Conservation (phyloP, 2,888 invertebrate species). For the Patella ulyssiponensis region DNA sequence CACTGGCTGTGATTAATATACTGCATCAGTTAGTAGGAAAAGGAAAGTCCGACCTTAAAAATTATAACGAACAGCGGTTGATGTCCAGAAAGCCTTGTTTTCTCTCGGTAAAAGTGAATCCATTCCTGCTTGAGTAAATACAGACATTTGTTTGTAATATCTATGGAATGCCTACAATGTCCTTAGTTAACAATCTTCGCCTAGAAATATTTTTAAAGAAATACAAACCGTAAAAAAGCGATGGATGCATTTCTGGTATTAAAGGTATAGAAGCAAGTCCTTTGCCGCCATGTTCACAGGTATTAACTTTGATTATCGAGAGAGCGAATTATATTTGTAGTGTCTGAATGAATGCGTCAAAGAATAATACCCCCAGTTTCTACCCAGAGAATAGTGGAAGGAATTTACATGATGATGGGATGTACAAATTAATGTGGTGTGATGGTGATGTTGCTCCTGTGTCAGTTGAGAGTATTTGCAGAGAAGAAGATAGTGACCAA, state of each 20-base stretch:
- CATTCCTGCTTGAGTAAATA: neutral
- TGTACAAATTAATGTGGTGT: too few relatives aligned
- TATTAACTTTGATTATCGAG: neutral
- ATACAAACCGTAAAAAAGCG: neutral
- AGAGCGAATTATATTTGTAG: neutral
- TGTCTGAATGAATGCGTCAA: too few relatives aligned
- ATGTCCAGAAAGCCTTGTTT: neutral
- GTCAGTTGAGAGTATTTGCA: too few relatives aligned
- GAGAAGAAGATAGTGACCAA: too few relatives aligned
- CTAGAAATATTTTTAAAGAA: neutral
- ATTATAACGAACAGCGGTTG: neutral
- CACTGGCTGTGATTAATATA: neutral
- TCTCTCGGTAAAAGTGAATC: neutral
- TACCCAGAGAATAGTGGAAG: too few relatives aligned
- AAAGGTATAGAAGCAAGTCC: neutral
- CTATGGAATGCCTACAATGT: neutral
- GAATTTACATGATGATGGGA: too few relatives aligned
- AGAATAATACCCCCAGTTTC: too few relatives aligned
- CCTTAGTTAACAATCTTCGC: neutral
- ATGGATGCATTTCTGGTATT: neutral
- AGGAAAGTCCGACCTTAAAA: neutral
- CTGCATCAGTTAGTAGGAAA: neutral
- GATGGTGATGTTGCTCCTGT: too few relatives aligned
- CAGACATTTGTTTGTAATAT: neutral
- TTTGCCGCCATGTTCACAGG: neutral